phyloP scores from a whole-genome alignment of 2,113 vertebrate species.

The Tichodroma muraria region DNA sequence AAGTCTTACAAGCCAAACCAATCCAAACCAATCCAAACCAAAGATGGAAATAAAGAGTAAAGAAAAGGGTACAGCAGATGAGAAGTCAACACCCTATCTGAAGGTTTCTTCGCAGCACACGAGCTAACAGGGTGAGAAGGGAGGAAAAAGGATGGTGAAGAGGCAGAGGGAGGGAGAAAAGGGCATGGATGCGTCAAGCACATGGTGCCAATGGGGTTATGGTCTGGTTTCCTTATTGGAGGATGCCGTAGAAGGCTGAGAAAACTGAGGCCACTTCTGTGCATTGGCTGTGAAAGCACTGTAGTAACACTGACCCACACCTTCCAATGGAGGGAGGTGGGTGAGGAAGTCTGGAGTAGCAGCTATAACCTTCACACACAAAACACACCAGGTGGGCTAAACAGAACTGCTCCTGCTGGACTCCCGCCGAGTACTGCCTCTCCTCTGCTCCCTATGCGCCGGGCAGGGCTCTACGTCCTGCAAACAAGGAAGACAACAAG shows the following conservation, averaged over 20 bases:
- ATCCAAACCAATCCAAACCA: neutral
- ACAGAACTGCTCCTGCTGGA: neutral
- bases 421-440: neutral
- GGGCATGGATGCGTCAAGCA: rapidly evolving
- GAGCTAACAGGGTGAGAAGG: neutral
- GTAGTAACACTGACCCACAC: rapidly evolving
- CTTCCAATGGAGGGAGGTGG: rapidly evolving
- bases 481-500: neutral
- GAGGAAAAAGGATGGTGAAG: neutral
- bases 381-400: neutral
- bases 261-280: neutral
- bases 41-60: neutral
- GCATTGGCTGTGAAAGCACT: rapidly evolving
- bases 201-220: rapidly evolving
- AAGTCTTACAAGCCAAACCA: neutral
- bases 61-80: neutral
- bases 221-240: neutral
- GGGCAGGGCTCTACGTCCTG: rapidly evolving
- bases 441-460: neutral
- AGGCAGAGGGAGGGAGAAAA: neutral
- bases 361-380: neutral
- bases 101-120: neutral
- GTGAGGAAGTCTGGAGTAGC: neutral
- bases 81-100: neutral
- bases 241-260: neutral